Conservation (phyloP, 2,888 invertebrate genomes). For the Drosophila robusta region DNA sequence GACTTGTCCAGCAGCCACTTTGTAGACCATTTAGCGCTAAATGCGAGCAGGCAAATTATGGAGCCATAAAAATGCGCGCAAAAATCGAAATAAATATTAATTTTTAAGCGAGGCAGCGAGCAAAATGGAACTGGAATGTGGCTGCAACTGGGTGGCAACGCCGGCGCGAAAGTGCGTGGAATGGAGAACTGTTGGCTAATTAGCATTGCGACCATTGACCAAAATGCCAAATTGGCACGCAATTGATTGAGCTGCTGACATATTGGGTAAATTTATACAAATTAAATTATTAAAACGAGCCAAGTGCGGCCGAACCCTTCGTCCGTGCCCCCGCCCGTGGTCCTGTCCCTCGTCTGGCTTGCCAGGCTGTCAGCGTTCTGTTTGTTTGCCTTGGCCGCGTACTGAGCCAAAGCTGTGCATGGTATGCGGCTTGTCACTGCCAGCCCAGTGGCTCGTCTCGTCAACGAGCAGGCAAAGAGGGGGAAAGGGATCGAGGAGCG, state of each 20-base stretch:
- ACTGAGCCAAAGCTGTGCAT: conserved; percentile 41
- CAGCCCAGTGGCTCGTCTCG: conserved; percentile 61
- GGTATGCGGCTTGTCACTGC: conserved; percentile 73
- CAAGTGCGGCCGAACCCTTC: not conserved
- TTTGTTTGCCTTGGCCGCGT: conserved; percentile 41
- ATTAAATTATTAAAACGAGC: conserved; percentile 71
- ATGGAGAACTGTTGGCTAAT: conserved; percentile 47
- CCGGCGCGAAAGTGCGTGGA: conserved; percentile 30
- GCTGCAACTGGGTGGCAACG: conserved; percentile 30
- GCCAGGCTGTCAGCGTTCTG: conserved; percentile 53
- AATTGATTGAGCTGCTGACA: conserved; percentile 65
- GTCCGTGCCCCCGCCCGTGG: not conserved
- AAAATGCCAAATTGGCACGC: conserved; percentile 34
- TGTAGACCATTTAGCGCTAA: conserved; percentile 69
- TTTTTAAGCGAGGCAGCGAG: conserved; percentile 40
- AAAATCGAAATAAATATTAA: conserved; percentile 64
- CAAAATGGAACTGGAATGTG: conserved; percentile 24
- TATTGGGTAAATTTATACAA: conserved; percentile 78
- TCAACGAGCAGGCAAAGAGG: conserved; percentile 20
- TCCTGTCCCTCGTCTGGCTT: conserved; percentile 10
- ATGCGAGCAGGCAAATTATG: conserved; percentile 76
- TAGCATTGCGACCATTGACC: conserved; percentile 23
- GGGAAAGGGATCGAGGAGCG: no score
- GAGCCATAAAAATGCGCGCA: conserved; percentile 50
- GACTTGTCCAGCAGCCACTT: conserved; percentile 59